phyloP scores from a whole-genome alignment of 2,888 invertebrate genomes.

The Pammene aurita region DNA sequence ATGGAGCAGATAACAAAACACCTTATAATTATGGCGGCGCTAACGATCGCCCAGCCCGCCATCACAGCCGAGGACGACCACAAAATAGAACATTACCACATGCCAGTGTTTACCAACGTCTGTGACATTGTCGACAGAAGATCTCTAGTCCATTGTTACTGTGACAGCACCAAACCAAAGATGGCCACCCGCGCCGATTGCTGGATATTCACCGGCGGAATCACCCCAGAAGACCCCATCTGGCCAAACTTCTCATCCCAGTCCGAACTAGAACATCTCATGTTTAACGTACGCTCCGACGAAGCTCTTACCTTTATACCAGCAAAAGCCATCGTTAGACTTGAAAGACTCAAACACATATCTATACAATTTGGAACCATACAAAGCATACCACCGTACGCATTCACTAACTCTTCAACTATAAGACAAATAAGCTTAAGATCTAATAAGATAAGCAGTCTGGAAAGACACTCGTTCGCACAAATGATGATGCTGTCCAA shows the following conservation, averaged over 20 bases:
- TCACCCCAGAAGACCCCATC: conserved; percentile 86
- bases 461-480: conserved; percentile 88
- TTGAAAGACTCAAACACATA: conserved; percentile 87
- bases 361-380: conserved; percentile 89
- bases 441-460: conserved; percentile 86
- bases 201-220: conserved; percentile 85
- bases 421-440: conserved; percentile 87
- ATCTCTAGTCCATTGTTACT: conserved; percentile 79
- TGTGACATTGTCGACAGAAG: conserved; percentile 75
- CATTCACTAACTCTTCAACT: conserved; percentile 89
- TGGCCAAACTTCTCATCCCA: conserved; percentile 90
- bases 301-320: conserved; percentile 88
- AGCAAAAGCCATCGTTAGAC: conserved; percentile 86
- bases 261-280: conserved; percentile 86
- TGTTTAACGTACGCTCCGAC: conserved; percentile 87
- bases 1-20: conserved; percentile 74
- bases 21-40: conserved; percentile 69
- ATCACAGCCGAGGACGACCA: conserved; percentile 71
- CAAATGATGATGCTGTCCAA: conserved; percentile 88
- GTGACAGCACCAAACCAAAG: conserved; percentile 74
- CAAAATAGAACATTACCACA: conserved; percentile 67
- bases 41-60: conserved; percentile 72
- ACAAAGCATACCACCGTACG: conserved; percentile 86
- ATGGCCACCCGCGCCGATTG: conserved; percentile 88
- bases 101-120: conserved; percentile 72